Evolutionary conservation across 2,113 vertebrate genomes (phyloP), one percentile per base, ranked within the genome.

Genomic region (Dipodomys merriami): DNA sequence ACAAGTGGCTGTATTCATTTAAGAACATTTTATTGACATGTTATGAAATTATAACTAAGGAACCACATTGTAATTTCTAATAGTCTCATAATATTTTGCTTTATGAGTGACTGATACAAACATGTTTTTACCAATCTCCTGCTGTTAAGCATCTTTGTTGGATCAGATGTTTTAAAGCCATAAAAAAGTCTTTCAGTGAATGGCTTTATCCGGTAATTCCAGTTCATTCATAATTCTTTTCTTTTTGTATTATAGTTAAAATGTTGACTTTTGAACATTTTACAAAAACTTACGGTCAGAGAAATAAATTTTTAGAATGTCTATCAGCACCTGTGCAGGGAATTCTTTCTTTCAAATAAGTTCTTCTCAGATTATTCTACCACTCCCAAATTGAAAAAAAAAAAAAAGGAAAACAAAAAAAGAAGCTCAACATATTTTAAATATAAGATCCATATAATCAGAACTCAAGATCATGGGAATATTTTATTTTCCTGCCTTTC

Each of bases 21-120:
- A 57, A 2, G 72, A 76, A 12, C 83, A 65, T 95, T 88, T 87
- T 94, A 35, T 77, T 82, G n/a, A 5, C 11, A n/a, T 16, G 23
- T 25, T 95, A 18, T 60, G 86, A 74, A 53, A 67, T 39, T 86
- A 30, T 83, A 96, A 53, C 20, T 85, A 72, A 27, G 64, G 49
- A 87, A 8, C 39, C 22, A 46, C 11, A 35, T 76, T 22, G 4
- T 81, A 25, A 46, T 91, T 85, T 84, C 64, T 87, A 69, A 87
- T 68, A 9, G 13, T 62, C 83, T 86, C 23, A 76, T 92, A 93
- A 81, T 78, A n/a, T 76, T 94, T 91, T 86, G 20, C 72, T 84
- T 29, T 82, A 46, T 35, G 20, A 23, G 46, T 57, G 53, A 57
- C 53, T 90, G 23, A 88, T 77, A 23, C 44, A 83, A 71, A 44